Conservation (phyloP, 2,113 vertebrate species). For the Zootoca vivipara region DNA sequence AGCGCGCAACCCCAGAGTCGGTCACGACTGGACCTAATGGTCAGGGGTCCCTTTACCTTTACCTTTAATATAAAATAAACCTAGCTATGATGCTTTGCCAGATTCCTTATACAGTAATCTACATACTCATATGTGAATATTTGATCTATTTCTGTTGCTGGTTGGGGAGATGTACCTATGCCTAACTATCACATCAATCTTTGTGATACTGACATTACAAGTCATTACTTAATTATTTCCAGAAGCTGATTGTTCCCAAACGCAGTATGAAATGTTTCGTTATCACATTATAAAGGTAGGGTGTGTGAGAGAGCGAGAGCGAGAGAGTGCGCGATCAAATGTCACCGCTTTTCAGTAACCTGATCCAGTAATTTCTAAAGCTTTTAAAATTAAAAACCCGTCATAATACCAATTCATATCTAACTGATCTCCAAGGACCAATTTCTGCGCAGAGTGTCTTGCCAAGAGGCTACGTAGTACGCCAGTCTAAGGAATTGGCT, state of each 20-base stretch:
- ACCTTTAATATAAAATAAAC: neutral
- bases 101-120: neutral
- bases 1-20: no score
- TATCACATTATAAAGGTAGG: accelerated
- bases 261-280: neutral
- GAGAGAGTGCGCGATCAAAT: neutral
- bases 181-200: neutral
- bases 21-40: no score
- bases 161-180: accelerated
- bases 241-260: neutral
- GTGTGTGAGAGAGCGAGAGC: neutral
- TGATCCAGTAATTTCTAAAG: neutral
- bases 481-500: neutral
- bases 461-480: neutral
- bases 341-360: neutral
- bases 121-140: neutral
- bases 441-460: neutral
- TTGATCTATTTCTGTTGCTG: neutral
- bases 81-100: neutral
- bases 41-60: no score
- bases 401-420: neutral
- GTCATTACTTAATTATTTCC: conserved; percentile 23
- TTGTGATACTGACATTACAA: neutral
- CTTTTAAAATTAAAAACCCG: neutral
- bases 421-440: neutral